Conservation (phyloP, 2,888 invertebrate genomes). For the Tholera decimalis region DNA sequence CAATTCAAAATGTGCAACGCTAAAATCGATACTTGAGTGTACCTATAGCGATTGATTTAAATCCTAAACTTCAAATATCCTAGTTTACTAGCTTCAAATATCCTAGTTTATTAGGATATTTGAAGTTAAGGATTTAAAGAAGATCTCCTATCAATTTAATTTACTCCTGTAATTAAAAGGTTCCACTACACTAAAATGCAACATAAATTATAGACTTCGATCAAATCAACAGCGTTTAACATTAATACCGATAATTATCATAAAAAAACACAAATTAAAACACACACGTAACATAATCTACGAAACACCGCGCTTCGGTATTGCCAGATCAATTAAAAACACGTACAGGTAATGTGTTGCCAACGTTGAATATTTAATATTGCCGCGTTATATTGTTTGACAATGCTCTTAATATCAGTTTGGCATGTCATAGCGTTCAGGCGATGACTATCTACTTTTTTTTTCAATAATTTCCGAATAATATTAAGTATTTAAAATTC, state of each 20-base stretch:
- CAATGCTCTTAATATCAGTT: slow-evolving; percentile 89
- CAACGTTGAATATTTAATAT: slow-evolving; percentile 84
- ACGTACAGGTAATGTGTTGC: slow-evolving; percentile 79
- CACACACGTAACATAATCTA: slow-evolving; percentile 38
- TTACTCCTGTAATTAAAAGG: slow-evolving; percentile 10
- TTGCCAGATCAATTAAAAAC: slow-evolving; percentile 83
- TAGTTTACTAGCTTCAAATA: too few species aligned
- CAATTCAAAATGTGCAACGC: too few species aligned
- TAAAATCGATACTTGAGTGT: too few species aligned
- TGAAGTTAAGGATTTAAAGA: too few species aligned
- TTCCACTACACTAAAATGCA: slow-evolving; percentile 10
- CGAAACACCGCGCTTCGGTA: slow-evolving; percentile 71
- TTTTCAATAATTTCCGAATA: slow-evolving; percentile 77
- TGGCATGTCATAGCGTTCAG: slow-evolving; percentile 85
- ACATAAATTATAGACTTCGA: slow-evolving; percentile 13
- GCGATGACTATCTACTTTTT: slow-evolving; percentile 75
- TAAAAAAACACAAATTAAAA: slow-evolving; percentile 36
- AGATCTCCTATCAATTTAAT: background rate
- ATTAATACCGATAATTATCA: slow-evolving; percentile 39
- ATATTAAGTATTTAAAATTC: slow-evolving; percentile 76
- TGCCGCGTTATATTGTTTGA: slow-evolving; percentile 84
- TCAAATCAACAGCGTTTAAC: slow-evolving; percentile 31
- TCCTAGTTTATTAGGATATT: too few species aligned
- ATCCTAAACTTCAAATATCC: too few species aligned
- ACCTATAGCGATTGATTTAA: too few species aligned